Evolutionary conservation across 2,113 vertebrate species (phyloP), one percentile per base, ranked within the genome.

Genomic region (Istiophorus platypterus): DNA sequence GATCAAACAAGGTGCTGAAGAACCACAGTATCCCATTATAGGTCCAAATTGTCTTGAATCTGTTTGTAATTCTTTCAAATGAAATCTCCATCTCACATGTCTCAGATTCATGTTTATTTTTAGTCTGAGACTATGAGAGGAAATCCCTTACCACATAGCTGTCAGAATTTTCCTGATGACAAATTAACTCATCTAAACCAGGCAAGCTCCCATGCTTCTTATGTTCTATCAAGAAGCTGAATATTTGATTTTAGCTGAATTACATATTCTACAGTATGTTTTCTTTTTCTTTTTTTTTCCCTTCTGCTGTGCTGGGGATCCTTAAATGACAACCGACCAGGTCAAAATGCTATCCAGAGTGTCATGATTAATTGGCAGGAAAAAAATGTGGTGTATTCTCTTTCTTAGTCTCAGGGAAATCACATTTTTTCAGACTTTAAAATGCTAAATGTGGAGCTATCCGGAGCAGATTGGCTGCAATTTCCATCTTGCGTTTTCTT

Each of bases 241-340:
- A 80, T 72, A 82, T 88, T 85, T 56, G 76, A 11, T 74, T 90
- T 82, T 0, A 22, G 68, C 67, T 47, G 69, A 80, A 71, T 85
- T 80, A 67, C 56, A 81, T 85, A 64, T 78, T 39, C 56, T 3
- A 1, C 3, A 6, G 15, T 73, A 41, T 75, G 29, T 66, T 64
- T 73, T 61, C n/a, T 57, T 29, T 26, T 42, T 58, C 29, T 31
- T 52, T 14, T 27, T 20, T 58, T 7, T 58, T 52, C 24, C 49
- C 59, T 64, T 65, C 45, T 87, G 76, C 47, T 74, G 70, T 67
- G 56, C 73, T 69, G 22, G 31, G 31, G 17, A 70, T 72, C 56
- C 17, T 24, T 22, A 58, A 69, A 68, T 70, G 39, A 56, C 52
- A 63, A 39, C 67, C 71, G 31, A 34, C 26, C 24, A n/a, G 61